Base-by-base conservation (phyloP, 2,888 invertebrate species). In the Ectemnius continuus region DNA sequence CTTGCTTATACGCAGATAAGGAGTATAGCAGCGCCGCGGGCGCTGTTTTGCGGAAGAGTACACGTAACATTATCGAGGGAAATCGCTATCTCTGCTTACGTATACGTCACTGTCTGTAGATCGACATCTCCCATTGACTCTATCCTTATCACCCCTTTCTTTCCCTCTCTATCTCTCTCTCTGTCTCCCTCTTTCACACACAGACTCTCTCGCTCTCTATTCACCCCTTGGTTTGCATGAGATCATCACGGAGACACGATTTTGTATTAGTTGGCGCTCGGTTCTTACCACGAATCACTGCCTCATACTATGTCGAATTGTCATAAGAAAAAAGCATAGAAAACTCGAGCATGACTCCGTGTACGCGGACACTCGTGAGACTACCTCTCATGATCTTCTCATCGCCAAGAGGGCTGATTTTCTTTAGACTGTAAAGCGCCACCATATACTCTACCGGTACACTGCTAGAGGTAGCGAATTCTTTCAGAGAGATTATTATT, bases 401-500 rank as follows among this genome's bases (percentile, higher is more conserved):
- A 11, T 11, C 8, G 11, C 36, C 36, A 36, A 36, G 36, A 36
- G 36, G 36, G 36, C 36, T 36, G 11, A 36, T 26, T 16, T 45
- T 26, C 45, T 28, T 56, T 11, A 36, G 36, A 36, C 36, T 36
- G 36, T 36, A 8, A 20, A 57, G 20, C 52, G 52, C 20, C 8
- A 26, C 48, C 11, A 63, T n/a, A n/a, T n/a, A 26, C 14, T 11
- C 47, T 28, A 16, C 45, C 16, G 14, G 47, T 67, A 65, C 63
- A 76, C 73, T 76, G 73, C 48, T 74, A 75, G 79, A 76, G 80
- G 62, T 82, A 80, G 82, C 79, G 81, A 78, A 71, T 74, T 77
- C 82, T 80, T 75, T 82, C 73, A 74, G 57, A 73, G 78, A 82
- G 75, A 78, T 80, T 79, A 80, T 82, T 78, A 75, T 82, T 78